Evolutionary conservation across 2,797 vertebrate species (phyloP), one percentile per base, ranked within the genome.

Genomic region (Microtus obscurus): DNA sequence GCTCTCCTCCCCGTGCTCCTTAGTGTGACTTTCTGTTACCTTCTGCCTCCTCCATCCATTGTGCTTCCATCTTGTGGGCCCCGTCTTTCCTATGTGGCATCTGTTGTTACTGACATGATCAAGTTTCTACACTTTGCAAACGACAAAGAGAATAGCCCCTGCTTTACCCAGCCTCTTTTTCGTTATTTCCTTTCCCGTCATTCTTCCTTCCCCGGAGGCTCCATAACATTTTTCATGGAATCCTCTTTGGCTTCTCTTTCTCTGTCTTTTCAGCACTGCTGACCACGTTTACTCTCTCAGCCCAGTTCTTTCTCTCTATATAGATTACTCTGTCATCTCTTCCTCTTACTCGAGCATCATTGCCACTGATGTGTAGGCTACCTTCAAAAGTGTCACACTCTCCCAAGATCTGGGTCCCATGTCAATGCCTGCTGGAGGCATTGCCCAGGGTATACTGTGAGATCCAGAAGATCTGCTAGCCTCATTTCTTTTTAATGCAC

Each of bases 1-100:
- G 0, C 73, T 0, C 16, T 3, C 65, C 29, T 40, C 0, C 0
- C 16, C 0, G 1, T 0, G 0, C 21, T 3, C 1, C 0, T 16
- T 40, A 6, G 29, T 11, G 8, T 17, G 16, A 10, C 34, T 3
- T 0, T 48, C 45, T 6, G 2, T 3, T 1, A 0, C 29, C 19
- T 0, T 6, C 45, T 6, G 12, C 23, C 53, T 53, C 34, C 48
- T 34, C 73, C 25, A 0, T 5, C 5, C 3, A 1, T 69, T 2
- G 12, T 16, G 13, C 16, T 0, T 45, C 13, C 6, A 7, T 40
- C 69, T 71, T 10, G 4, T 0, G 13, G 2, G 2, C 43, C 10
- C 53, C 4, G 0, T 13, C 59, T 67, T 78, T 9, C 8, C 3
- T 37, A 2, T 0, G 0, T 27, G n/a, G 17, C 43, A 11, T n/a